Base-by-base conservation (phyloP, 2,888 invertebrate species). In the Melikaiella ostensackeni region DNA sequence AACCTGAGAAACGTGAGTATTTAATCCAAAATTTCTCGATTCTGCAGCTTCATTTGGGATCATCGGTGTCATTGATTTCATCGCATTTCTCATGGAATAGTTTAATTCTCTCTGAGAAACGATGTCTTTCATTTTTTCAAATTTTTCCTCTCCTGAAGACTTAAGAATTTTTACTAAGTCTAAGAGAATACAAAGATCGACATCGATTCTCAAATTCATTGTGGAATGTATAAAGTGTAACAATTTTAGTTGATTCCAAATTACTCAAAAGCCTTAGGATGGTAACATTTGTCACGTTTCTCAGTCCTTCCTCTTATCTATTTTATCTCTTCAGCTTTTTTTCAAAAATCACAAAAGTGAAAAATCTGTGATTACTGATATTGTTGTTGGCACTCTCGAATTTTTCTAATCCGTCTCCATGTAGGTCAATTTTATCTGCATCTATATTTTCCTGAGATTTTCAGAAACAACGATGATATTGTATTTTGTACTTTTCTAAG, bases 1-100 rank as follows among this genome's bases (percentile, higher is more conserved):
- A 50, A 84, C 91, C 91, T 85, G 89, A 89, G 82, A 91, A 90
- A 89, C 92, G 93, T 93, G 92, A 93, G 93, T 93, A 92, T 89
- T 83, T 50, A 16, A 30, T 24, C 16, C 16, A 38, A 38, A 64
- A 13, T 42, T 64, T 70, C 3, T 50, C 46, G 42, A 27, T 50
- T 27, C 27, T 16, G 7, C 59, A 59, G 8, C 38, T 42, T 64
- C 5, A 64, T 24, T 46, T 46, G 70, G 70, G 70, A n/a, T 59
- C 21, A 16, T 24, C 19, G 46, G 70, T 63, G 19, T 63, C 63
- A 63, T 35, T 46, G 30, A n/a, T 70, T n/a, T 46, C 24, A 70
- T 46, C 19, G 24, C 24, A 70, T 70, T 50, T 50, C n/a, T 63
- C 21, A n/a, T n/a, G 63, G 35, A 63, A 63, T 63, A 59, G 59